Percentiles rank a stretch among this genome's conserved stretches.
phyloP scores from a whole-genome alignment of 2,888 invertebrate genomes.

The Xiphydria camelus region DNA sequence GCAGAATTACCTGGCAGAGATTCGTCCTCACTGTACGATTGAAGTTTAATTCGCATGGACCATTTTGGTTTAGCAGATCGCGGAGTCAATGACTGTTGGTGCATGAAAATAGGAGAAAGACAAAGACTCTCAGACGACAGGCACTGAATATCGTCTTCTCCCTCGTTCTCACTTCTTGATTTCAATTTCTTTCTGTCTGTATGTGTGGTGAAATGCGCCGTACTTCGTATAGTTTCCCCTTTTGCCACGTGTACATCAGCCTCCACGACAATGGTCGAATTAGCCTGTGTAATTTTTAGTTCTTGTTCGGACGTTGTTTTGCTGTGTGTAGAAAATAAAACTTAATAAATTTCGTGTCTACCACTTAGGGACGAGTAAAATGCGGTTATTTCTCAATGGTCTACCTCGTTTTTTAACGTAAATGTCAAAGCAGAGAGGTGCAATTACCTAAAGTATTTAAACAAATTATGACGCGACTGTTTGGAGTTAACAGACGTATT shows the following conservation, averaged over 20 bases:
- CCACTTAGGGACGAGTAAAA: background rate
- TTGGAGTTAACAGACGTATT: slow-evolving; percentile 24
- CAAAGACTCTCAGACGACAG: slow-evolving; percentile 29
- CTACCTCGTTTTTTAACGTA: too few relatives aligned
- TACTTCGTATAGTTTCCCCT: background rate
- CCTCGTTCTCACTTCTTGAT: slow-evolving; percentile 16
- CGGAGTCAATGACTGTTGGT: slow-evolving; percentile 8
- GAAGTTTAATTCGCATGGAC: slow-evolving; percentile 43
- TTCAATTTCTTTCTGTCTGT: slow-evolving; percentile 10
- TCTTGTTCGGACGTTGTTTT: slow-evolving; percentile 34
- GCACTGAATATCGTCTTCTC: slow-evolving; percentile 26
- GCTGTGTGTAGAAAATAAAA: slow-evolving; percentile 22
- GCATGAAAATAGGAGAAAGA: slow-evolving; percentile 4
- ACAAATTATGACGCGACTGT: slow-evolving; percentile 29
- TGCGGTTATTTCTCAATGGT: background rate
- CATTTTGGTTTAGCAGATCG: slow-evolving; percentile 36
- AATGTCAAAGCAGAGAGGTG: too few relatives aligned
- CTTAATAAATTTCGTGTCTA: background rate
- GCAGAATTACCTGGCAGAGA: slow-evolving; percentile 20
- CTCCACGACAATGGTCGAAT: slow-evolving; percentile 36
- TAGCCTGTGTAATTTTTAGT: slow-evolving; percentile 20
- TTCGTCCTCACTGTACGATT: slow-evolving; percentile 19
- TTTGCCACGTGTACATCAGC: slow-evolving; percentile 42
- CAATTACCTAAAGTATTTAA: slow-evolving; percentile 49
- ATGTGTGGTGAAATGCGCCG: slow-evolving; percentile 1